Evolutionary conservation across 2,797 vertebrate genomes (phyloP).

Genomic region (Podarcis siculus): DNA sequence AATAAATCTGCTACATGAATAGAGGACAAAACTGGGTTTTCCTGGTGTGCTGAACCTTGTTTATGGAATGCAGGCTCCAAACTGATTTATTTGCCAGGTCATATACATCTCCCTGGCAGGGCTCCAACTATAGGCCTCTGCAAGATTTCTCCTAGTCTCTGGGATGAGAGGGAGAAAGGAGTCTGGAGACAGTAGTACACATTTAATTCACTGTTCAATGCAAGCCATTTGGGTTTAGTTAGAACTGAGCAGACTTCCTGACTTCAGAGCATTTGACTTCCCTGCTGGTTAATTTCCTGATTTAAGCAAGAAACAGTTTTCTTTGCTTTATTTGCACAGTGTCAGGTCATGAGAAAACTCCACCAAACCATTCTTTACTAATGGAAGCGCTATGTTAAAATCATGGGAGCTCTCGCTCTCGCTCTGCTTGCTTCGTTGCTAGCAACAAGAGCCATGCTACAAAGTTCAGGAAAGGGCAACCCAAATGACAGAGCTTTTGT

Average conservation of each 20-base stretch:
- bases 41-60: too few species aligned
- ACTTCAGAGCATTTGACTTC: slow-evolving; percentile 34
- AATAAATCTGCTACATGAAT: too few species aligned
- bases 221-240: too few species aligned
- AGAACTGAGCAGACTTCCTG: background rate
- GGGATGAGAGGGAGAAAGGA: background rate
- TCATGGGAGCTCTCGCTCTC: background rate
- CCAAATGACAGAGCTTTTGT: too few species aligned
- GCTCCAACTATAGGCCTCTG: background rate
- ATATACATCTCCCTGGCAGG: background rate
- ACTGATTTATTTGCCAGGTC: background rate
- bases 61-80: background rate
- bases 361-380: background rate
- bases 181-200: too few species aligned
- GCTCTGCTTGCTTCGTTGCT: background rate
- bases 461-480: background rate
- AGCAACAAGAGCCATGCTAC: too few species aligned
- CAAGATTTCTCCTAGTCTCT: background rate
- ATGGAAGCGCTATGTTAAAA: background rate
- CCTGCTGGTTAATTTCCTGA: slow-evolving; percentile 9
- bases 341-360: background rate
- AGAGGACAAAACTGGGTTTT: too few species aligned
- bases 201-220: too few species aligned
- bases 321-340: background rate
- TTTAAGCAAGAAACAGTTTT: too few species aligned